These are phyloP conservation scores for Eurypyga helias DNA, from an alignment of 2,113 vertebrate species.

Conservation along the genomic window DNA sequence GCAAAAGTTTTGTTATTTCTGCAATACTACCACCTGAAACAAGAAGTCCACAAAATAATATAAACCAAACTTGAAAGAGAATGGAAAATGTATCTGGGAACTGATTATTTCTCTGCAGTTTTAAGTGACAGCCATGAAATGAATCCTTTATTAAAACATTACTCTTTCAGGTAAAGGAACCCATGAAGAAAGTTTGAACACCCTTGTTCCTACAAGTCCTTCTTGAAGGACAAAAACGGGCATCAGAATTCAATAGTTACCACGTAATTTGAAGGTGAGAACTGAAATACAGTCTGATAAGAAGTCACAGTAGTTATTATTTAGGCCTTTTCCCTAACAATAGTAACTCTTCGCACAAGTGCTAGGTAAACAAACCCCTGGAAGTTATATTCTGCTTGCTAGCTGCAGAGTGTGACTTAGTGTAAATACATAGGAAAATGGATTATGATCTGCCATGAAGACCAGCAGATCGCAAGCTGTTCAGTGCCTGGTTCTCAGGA, in stretches of 20 bases:
- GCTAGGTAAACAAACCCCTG: neutral
- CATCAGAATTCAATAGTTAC: neutral
- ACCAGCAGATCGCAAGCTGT: neutral
- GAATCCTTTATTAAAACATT: neutral
- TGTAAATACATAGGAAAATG: neutral
- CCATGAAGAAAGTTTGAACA: neutral
- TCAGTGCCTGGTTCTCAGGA: neutral
- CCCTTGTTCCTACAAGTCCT: neutral
- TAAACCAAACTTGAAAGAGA: neutral
- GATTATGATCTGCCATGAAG: neutral
- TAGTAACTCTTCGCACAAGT: neutral
- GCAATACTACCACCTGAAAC: conserved; percentile 36
- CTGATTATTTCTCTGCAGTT: neutral
- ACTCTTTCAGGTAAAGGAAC: neutral
- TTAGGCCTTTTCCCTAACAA: neutral
- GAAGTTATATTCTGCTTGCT: neutral
- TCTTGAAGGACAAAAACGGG: neutral
- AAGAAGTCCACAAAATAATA: conserved; percentile 24
- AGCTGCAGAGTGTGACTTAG: neutral
- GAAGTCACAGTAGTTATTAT: neutral
- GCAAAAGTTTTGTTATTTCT: conserved; percentile 36
- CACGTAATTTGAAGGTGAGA: rapidly evolving
- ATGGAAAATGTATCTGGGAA: neutral
- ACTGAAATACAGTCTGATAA: neutral
- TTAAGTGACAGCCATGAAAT: neutral